Conservation (phyloP, 2,113 vertebrate species). For the Athene cunicularia region DNA sequence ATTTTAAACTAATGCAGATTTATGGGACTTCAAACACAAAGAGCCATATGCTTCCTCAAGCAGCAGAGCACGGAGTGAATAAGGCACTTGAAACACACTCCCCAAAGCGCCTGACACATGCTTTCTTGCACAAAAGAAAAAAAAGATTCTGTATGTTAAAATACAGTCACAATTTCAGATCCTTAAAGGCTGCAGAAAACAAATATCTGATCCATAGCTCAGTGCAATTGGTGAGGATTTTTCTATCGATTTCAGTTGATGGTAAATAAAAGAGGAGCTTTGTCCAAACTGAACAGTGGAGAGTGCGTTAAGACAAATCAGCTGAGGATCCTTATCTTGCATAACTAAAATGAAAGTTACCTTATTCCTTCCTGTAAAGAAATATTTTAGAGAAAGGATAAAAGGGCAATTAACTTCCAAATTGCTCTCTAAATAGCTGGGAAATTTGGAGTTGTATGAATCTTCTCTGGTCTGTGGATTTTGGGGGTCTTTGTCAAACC, state of each 20-base stretch:
- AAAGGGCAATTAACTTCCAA: not conserved
- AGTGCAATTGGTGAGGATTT: not conserved
- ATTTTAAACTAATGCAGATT: conserved; percentile 69
- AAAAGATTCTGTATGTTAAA: not conserved
- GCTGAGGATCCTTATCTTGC: not conserved
- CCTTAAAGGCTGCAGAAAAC: not conserved
- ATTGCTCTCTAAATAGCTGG: not conserved
- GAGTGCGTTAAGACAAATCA: not conserved
- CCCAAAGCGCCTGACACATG: not conserved
- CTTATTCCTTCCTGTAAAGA: not conserved
- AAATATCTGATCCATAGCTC: not conserved
- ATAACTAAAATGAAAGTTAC: not conserved
- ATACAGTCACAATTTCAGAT: not conserved
- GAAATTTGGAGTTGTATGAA: not conserved
- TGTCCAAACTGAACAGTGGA: not conserved
- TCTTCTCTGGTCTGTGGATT: not conserved
- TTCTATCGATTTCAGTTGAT: not conserved
- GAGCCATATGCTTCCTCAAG: conserved; percentile 15
- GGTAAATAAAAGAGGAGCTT: not conserved
- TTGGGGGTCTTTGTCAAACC: not conserved
- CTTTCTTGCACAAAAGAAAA: not conserved
- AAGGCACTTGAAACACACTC: not conserved
- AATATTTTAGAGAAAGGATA: not conserved
- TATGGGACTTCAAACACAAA: conserved; percentile 62
- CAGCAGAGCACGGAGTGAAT: not conserved